A percentile compares a stretch with the other conserved stretches of the same genome.
phyloP scores from a whole-genome alignment of 2,797 vertebrate genomes.

The Mus minutoides region DNA sequence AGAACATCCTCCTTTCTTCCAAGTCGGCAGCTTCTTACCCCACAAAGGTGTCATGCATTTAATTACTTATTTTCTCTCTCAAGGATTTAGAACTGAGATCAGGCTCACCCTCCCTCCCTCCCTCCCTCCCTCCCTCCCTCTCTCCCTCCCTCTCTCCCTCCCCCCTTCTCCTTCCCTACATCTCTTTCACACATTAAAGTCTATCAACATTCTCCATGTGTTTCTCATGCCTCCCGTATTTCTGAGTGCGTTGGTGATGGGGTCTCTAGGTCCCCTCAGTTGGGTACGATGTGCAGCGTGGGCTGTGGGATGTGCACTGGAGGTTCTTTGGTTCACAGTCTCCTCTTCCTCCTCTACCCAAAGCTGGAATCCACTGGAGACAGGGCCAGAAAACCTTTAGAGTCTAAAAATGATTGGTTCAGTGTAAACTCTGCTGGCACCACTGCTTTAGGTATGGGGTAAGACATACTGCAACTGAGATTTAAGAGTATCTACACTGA shows the following conservation, averaged over 20 bases:
- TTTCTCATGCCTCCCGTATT: not conserved
- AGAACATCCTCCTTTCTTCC: not conserved
- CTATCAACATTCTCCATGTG: not conserved
- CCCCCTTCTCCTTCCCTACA: too few relatives aligned
- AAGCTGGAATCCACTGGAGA: not conserved
- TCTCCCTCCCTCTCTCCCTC: not conserved
- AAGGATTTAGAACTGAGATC: slow-evolving; percentile 1
- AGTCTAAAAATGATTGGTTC: not conserved
- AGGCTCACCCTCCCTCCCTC: not conserved
- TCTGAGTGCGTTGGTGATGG: not conserved
- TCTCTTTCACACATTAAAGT: not conserved
- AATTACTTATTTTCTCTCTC: slow-evolving; percentile 1
- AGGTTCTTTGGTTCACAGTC: not conserved
- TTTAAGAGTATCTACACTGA: not conserved
- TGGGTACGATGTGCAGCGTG: not conserved
- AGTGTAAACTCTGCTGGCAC: not conserved
- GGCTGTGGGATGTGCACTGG: not conserved
- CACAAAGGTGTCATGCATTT: not conserved
- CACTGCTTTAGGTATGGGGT: not conserved
- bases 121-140: not conserved
- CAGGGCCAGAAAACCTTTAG: not conserved
- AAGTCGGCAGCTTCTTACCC: not conserved
- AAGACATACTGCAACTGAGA: not conserved
- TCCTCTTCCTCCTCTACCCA: not conserved
- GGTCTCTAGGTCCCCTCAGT: not conserved